Percentiles rank a stretch among this genome's conserved stretches.
Evolutionary conservation across 2,797 vertebrate species (phyloP).

Genomic region (Notoglanidium macrostoma): DNA sequence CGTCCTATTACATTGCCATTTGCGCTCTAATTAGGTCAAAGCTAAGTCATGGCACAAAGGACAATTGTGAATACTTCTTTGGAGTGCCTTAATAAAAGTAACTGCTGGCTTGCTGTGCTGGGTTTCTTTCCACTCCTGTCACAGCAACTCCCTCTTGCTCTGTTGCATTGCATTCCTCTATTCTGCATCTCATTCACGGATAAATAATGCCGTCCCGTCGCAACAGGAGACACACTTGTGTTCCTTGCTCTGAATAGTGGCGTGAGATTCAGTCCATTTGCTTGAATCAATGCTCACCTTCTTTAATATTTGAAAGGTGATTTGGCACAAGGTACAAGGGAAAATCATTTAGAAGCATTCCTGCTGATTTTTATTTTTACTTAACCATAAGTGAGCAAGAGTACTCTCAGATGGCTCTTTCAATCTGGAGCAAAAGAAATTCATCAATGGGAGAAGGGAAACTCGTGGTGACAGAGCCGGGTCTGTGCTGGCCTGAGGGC

Average conservation of each 20-base stretch:
- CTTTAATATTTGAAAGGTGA: slow-evolving; percentile 68
- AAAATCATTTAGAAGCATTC: slow-evolving; percentile 69
- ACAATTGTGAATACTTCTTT: background rate
- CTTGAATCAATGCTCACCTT: slow-evolving; percentile 65
- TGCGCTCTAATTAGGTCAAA: slow-evolving; percentile 10
- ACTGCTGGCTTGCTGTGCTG: background rate
- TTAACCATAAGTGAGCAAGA: slow-evolving; percentile 62
- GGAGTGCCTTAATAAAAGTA: background rate
- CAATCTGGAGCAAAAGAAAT: slow-evolving; percentile 59
- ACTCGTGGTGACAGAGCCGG: slow-evolving; percentile 18
- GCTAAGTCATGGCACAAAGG: background rate
- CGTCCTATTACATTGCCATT: background rate
- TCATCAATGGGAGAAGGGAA: slow-evolving; percentile 60
- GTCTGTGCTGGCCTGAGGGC: slow-evolving; percentile 18
- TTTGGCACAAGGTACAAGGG: slow-evolving; percentile 54
- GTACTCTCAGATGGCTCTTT: slow-evolving; percentile 56
- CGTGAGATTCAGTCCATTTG: slow-evolving; percentile 66
- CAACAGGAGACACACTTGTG: slow-evolving; percentile 40
- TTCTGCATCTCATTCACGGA: slow-evolving; percentile 51
- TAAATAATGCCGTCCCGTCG: slow-evolving; percentile 59
- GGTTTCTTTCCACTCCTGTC: slow-evolving; percentile 18
- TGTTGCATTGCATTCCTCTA: slow-evolving; percentile 24
- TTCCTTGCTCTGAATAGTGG: slow-evolving; percentile 52
- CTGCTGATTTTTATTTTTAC: slow-evolving; percentile 62
- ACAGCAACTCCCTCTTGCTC: background rate